Percentiles rank a stretch among this genome's conserved stretches.
Conservation (phyloP, 2,797 vertebrate genomes). For the Lateolabrax maculatus region DNA sequence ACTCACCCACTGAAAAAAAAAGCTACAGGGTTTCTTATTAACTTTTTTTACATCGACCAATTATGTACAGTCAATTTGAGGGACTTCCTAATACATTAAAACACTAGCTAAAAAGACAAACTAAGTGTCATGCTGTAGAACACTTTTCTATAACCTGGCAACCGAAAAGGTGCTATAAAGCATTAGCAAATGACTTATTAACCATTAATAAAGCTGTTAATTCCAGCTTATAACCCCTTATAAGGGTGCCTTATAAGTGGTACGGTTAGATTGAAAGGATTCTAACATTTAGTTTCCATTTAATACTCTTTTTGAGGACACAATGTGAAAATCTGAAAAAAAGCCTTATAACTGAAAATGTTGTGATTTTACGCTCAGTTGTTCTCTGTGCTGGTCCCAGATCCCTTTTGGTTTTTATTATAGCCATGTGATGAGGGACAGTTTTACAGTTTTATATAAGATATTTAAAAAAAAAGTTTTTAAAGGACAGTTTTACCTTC, state of each 20-base stretch:
- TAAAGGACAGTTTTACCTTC: not conserved
- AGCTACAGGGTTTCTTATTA: not conserved
- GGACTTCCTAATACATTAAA: not conserved
- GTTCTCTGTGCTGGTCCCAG: not conserved
- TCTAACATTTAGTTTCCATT: not conserved
- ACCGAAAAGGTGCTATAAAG: not conserved
- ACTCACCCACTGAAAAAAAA: not conserved
- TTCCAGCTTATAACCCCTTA: not conserved
- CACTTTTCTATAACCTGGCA: not conserved
- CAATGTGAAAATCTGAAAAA: not conserved
- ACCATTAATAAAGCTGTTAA: not conserved
- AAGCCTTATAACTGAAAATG: not conserved
- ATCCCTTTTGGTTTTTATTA: conserved; percentile 2
- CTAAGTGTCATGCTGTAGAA: not conserved
- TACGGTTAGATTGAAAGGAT: not conserved
- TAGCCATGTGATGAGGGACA: conserved; percentile 8
- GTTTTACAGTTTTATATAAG: too few relatives aligned
- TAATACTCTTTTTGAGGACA: not conserved
- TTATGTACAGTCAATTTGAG: not conserved
- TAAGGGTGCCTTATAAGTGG: not conserved
- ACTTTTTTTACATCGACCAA: not conserved
- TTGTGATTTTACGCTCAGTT: not conserved
- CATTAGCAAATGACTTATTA: not conserved
- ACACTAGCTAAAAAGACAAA: not conserved
- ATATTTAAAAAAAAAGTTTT: too few relatives aligned